These are phyloP conservation scores for Taurulus bubalis DNA, from an alignment of 2,113 vertebrate species.

Conservation along the genomic window DNA sequence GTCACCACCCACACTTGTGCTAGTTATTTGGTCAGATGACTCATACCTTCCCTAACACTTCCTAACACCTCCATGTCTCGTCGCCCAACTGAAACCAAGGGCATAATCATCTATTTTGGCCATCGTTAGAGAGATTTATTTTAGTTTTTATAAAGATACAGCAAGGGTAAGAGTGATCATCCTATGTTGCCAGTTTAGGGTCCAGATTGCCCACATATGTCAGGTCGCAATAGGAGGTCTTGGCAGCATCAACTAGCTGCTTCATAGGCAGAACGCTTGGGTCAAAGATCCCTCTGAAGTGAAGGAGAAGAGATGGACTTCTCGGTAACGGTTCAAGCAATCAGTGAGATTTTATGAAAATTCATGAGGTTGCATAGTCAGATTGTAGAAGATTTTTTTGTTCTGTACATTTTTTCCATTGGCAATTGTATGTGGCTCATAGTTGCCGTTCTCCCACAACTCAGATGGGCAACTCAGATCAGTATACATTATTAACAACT, in stretches of 20 bases:
- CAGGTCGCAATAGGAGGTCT: neutral
- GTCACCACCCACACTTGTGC: neutral
- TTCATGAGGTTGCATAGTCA: no score
- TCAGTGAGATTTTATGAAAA: no score
- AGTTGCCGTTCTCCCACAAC: no score
- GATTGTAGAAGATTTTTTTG: no score
- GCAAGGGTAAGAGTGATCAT: neutral
- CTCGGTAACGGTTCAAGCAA: no score
- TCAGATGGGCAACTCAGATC: no score
- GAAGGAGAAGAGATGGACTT: no score
- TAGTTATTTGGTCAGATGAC: neutral
- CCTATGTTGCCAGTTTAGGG: neutral
- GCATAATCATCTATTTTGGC: neutral
- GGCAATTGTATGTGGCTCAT: no score
- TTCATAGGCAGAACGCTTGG: neutral
- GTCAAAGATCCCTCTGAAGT: neutral
- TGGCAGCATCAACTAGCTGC: neutral
- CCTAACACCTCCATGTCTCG: neutral
- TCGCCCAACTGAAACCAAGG: neutral
- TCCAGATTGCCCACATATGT: neutral
- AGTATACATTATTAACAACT: no score
- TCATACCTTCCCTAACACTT: neutral
- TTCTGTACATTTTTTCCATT: no score
- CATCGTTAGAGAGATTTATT: neutral
- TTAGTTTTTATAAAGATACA: neutral